Base-by-base conservation (phyloP, 2,888 invertebrate species). In the Melinopterus prodromus region DNA sequence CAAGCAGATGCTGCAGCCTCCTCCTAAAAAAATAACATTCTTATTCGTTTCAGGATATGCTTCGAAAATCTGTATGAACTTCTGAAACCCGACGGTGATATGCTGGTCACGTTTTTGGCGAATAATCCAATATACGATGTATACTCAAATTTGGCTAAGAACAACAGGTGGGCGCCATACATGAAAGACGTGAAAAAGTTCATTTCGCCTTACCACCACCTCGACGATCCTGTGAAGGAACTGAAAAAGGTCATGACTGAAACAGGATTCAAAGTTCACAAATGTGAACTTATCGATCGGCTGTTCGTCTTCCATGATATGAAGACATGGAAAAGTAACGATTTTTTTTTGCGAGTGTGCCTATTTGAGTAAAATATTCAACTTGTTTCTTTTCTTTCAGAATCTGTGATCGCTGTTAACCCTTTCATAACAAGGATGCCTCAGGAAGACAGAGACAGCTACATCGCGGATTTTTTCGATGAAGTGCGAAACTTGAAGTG, bases 51-150 rank as follows among this genome's bases (percentile, higher is more conserved):
- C 89, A 95, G 92, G 84, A 89, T 88, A 84, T 94, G 93, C 0
- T 90, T 94, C 78, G 89, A 89, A 79, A 95, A 94, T 85, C 93
- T 96, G 78, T 92, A 91, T 87, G 89, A 92, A 69, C 87, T 96
- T 77, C 88, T 96, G n/a, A 90, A 90, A 80, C 92, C 92, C 0
- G 93, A 92, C 5, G 96, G 96, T 0, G 93, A 94, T 84, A 92
- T 93, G 76, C 88, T 96, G 12, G 86, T 96, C 1, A 91, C 93
- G 16, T 95, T 95, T 85, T 87, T 95, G 37, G 94, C 94, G 0
- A 91, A 91, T 80, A 93, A 93, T 88, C 93, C 93, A 0, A 91
- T 95, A 6, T 96, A 92, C 86, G 92, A 94, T 70, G 91, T 94
- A 0, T 95, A 94, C 87, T 90, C 93, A 74, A 90, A 89, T n/a